phyloP scores from a whole-genome alignment of 2,888 invertebrate species.

The Luffia ferchaultella region DNA sequence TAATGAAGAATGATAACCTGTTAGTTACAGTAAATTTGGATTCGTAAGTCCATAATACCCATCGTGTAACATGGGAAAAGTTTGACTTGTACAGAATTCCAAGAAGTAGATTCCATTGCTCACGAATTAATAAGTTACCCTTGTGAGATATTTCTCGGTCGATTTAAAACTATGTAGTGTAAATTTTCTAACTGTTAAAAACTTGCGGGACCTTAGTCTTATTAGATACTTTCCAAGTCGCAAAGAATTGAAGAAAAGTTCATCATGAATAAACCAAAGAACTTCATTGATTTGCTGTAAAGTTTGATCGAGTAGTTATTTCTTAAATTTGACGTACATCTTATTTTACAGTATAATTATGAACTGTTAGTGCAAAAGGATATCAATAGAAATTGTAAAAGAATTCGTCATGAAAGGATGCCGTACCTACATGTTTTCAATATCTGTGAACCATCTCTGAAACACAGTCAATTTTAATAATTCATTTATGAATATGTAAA shows the following conservation, averaged over 20 bases:
- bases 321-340: not conserved
- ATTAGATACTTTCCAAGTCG: constrained; percentile 4
- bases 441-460: constrained; percentile 6
- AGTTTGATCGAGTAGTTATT: not conserved
- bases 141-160: not conserved
- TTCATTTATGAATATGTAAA: constrained; percentile 14
- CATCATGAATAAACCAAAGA: not conserved
- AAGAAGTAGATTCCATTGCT: too few species aligned
- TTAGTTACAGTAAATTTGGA: not conserved
- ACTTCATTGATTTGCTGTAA: not conserved
- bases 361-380: too few species aligned
- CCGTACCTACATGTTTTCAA: too few species aligned
- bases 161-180: constrained; percentile 3
- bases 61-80: too few species aligned
- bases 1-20: constrained; percentile 17
- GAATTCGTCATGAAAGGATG: not conserved
- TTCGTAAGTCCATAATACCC: too few species aligned
- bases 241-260: not conserved
- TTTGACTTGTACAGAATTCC: too few species aligned
- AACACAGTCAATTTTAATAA: constrained; percentile 44
- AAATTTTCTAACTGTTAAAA: constrained; percentile 33
- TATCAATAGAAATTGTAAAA: not conserved
- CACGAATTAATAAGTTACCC: not conserved
- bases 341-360: not conserved
- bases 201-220: constrained; percentile 53